phyloP scores from a whole-genome alignment of 2,888 invertebrate genomes.

The Plebejus anna region DNA sequence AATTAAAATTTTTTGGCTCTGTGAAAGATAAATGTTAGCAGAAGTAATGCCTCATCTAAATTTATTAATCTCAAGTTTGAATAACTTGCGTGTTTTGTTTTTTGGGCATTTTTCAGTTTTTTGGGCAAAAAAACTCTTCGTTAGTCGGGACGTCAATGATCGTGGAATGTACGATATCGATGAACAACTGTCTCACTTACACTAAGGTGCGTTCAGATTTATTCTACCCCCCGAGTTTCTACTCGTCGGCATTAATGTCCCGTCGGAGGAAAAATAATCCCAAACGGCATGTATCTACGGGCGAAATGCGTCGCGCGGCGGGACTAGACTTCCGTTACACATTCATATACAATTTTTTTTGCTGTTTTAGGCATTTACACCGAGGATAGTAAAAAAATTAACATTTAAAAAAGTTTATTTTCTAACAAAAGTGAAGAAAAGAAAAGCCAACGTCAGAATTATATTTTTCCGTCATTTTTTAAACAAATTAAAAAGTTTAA shows the following conservation, averaged over 20 bases:
- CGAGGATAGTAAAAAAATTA: neutral
- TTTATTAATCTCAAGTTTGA: no score
- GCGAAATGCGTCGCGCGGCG: slow-evolving; percentile 72
- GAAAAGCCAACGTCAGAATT: neutral
- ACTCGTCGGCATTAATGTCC: neutral
- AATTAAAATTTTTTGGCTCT: no score
- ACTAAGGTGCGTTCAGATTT: slow-evolving; percentile 43
- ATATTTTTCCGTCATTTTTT: neutral
- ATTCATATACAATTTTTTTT: slow-evolving; percentile 44
- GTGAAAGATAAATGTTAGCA: no score
- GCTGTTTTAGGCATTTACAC: neutral
- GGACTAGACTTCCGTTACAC: slow-evolving; percentile 69
- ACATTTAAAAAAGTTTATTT: neutral
- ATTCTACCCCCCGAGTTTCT: neutral
- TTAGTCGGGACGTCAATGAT: slow-evolving; percentile 42
- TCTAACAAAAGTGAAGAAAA: neutral
- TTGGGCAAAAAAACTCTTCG: neutral
- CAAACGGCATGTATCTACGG: slow-evolving; percentile 23
- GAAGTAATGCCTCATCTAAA: no score
- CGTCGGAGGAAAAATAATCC: neutral
- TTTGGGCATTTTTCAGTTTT: neutral
- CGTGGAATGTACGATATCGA: slow-evolving; percentile 69
- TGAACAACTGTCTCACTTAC: slow-evolving; percentile 60
- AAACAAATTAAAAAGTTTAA: neutral
- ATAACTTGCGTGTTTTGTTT: no score